A percentile compares a stretch with the other conserved stretches of the same genome.
Conservation (phyloP, 2,113 vertebrate genomes). For the Passer domesticus region DNA sequence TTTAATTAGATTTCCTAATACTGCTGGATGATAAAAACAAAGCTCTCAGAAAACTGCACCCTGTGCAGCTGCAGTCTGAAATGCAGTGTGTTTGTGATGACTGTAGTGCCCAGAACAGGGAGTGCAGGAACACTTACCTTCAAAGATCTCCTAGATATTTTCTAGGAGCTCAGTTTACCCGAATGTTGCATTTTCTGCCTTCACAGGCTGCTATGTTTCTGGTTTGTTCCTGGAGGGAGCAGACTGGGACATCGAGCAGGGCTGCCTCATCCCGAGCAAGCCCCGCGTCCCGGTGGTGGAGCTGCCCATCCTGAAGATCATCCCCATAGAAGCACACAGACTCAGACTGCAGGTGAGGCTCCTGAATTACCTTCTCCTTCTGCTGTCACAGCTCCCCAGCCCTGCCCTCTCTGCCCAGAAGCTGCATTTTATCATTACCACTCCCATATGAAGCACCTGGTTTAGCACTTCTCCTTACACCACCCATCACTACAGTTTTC, state of each 20-base stretch:
- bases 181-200: not conserved
- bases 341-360: constrained; percentile 85
- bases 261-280: constrained; percentile 84
- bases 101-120: not conserved
- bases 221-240: constrained; percentile 93
- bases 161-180: not conserved
- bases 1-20: not conserved
- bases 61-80: not conserved
- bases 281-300: constrained; percentile 86
- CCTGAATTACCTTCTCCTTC: not conserved
- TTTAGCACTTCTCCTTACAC: not conserved
- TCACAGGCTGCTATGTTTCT: constrained; percentile 86
- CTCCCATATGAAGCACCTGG: fast-evolving
- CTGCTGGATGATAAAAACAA: not conserved
- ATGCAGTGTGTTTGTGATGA: not conserved
- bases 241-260: constrained; percentile 84
- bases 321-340: constrained; percentile 81
- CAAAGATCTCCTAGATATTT: not conserved
- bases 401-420: not conserved
- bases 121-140: not conserved
- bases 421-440: not conserved
- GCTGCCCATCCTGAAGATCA: constrained; percentile 88
- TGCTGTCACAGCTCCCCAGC: fast-evolving
- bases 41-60: not conserved
- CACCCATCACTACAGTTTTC: not conserved